Conservation (phyloP, 2,797 vertebrate species). For the Poecile montanus region DNA sequence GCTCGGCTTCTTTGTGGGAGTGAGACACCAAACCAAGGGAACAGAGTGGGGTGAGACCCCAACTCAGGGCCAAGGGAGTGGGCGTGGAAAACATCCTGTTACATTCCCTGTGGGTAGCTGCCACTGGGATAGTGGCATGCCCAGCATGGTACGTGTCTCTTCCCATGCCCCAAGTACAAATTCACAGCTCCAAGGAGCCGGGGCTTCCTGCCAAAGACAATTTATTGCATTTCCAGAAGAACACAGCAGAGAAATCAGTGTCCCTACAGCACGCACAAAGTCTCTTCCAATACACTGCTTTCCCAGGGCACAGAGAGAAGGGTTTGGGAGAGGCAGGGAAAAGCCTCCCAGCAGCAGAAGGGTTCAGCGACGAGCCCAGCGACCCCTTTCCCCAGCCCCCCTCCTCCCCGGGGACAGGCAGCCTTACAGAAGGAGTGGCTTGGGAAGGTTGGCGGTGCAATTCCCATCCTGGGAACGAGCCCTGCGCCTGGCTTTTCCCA, state of each 20-base stretch:
- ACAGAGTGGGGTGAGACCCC: background rate
- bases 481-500: background rate
- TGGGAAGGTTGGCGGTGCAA: background rate
- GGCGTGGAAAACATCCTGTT: background rate
- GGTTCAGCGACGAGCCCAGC: rapidly evolving
- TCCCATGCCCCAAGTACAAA: constrained; percentile 1
- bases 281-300: background rate
- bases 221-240: constrained; percentile 58
- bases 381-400: background rate
- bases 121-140: background rate
- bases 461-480: constrained; percentile 9
- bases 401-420: background rate
- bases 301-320: background rate
- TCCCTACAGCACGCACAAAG: background rate
- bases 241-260: background rate
- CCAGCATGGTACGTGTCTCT: background rate
- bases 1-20: background rate
- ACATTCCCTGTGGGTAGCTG: background rate
- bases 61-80: background rate
- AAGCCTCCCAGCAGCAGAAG: background rate
- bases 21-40: background rate
- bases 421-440: background rate
- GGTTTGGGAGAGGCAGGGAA: background rate
- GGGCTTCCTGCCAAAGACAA: constrained; percentile 35
- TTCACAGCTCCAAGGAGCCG: background rate